phyloP scores from a whole-genome alignment of 2,888 invertebrate species.

The Archips xylosteana region DNA sequence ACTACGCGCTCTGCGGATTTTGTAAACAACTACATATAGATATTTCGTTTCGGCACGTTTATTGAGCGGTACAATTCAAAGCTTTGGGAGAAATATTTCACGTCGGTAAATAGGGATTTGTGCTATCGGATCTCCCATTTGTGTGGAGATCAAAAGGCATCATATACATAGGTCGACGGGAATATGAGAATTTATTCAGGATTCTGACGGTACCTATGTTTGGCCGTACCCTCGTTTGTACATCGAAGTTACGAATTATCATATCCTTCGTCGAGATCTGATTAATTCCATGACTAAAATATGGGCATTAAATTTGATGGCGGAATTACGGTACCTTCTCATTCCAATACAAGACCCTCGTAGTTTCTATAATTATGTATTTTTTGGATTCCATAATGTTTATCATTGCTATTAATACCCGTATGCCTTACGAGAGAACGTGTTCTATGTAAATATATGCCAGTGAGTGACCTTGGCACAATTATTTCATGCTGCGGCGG shows the following conservation, averaged over 20 bases:
- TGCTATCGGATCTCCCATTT: conserved; percentile 20
- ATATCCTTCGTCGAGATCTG: neutral
- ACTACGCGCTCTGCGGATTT: conserved; percentile 30
- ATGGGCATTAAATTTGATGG: neutral
- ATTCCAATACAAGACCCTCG: no score
- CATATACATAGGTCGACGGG: neutral
- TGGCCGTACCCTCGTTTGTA: conserved; percentile 18
- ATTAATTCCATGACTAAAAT: conserved; percentile 4
- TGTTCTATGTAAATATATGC: conserved; percentile 61
- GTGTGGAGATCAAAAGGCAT: conserved; percentile 16
- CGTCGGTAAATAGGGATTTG: conserved; percentile 25
- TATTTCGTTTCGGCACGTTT: conserved; percentile 29
- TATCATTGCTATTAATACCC: neutral
- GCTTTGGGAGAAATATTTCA: conserved; percentile 24
- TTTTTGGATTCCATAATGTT: neutral
- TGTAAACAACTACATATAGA: conserved; percentile 33
- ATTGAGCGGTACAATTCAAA: conserved; percentile 31
- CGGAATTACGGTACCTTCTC: no score
- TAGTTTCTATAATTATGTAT: no score
- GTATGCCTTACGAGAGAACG: conserved; percentile 50
- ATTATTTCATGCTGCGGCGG: conserved; percentile 53
- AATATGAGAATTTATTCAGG: conserved; percentile 16
- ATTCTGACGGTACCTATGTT: conserved; percentile 15
- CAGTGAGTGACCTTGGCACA: conserved; percentile 63
- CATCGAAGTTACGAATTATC: conserved; percentile 25